phyloP scores from a whole-genome alignment of 92 coral and sea anemone genomes.

The Porites cylindrica region DNA sequence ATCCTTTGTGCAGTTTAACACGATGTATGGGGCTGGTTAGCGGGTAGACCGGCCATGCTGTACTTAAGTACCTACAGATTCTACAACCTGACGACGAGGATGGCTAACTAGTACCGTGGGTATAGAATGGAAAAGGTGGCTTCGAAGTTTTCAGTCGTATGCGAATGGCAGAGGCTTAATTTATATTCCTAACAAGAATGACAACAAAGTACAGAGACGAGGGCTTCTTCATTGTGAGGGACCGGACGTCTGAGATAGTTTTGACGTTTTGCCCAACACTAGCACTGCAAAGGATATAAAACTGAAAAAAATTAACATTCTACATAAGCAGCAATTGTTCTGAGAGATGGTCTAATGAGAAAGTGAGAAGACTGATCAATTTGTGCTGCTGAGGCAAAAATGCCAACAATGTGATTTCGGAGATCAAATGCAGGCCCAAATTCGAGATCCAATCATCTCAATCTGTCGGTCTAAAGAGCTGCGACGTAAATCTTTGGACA shows the following conservation, averaged over 20 bases:
- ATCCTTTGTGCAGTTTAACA: too few species aligned
- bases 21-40: too few species aligned
- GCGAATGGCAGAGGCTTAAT: not conserved
- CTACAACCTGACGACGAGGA: not conserved
- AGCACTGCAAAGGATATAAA: constrained; percentile 27
- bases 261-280: not conserved
- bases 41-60: too few species aligned
- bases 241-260: constrained; percentile 29
- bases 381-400: not conserved
- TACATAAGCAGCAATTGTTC: constrained; percentile 29
- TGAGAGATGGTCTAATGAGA: not conserved
- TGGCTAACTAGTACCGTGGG: not conserved
- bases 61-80: too few species aligned
- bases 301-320: constrained; percentile 22
- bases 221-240: constrained; percentile 46
- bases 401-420: constrained; percentile 24
- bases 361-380: not conserved
- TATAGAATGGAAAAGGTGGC: not conserved
- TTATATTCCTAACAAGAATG: not conserved
- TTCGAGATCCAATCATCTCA: constrained; percentile 50
- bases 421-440: constrained; percentile 31
- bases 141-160: not conserved
- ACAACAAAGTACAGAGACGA: constrained; percentile 10
- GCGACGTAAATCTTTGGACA: constrained; percentile 56
- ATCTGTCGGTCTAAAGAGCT: constrained; percentile 46